phyloP scores from a whole-genome alignment of 30 jellyfish, hydroid and myxozoan genomes.

The Mastigias papua region DNA sequence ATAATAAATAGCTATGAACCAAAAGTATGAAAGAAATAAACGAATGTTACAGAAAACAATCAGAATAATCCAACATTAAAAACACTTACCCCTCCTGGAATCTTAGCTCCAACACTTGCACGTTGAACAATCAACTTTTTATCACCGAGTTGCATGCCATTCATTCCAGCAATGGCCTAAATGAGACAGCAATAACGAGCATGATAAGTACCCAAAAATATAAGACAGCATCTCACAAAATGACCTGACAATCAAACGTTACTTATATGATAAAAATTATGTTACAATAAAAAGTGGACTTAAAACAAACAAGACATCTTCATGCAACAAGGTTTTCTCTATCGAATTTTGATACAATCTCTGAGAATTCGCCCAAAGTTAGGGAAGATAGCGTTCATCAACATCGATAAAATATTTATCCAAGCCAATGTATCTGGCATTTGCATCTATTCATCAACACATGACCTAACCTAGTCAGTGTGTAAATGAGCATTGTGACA shows the following conservation, averaged over 20 bases:
- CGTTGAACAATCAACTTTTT: slow-evolving; percentile 95
- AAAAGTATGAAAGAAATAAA: not conserved
- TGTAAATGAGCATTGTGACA: not conserved
- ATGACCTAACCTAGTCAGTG: too few species aligned
- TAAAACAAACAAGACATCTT: too few species aligned
- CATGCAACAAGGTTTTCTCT: too few species aligned
- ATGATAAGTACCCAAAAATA: not conserved
- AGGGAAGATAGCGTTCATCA: too few species aligned
- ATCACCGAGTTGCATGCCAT: slow-evolving; percentile 99
- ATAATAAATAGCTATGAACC: not conserved
- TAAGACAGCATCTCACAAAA: too few species aligned
- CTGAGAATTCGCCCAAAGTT: too few species aligned
- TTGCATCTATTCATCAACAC: too few species aligned
- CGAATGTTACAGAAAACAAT: not conserved
- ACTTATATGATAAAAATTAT: too few species aligned
- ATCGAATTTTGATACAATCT: not conserved
- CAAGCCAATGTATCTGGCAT: not conserved
- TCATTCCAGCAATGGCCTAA: slow-evolving; percentile 99
- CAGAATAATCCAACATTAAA: not conserved
- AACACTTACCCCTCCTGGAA: slow-evolving; percentile 85
- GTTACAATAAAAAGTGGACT: too few species aligned
- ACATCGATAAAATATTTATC: too few species aligned
- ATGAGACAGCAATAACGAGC: not conserved
- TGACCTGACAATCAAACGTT: too few species aligned
- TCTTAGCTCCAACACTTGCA: slow-evolving; percentile 98